A percentile compares a stretch with the other conserved stretches of the same genome.
phyloP scores from a whole-genome alignment of 2,888 invertebrate genomes.

The Lamellibrachia columna region DNA sequence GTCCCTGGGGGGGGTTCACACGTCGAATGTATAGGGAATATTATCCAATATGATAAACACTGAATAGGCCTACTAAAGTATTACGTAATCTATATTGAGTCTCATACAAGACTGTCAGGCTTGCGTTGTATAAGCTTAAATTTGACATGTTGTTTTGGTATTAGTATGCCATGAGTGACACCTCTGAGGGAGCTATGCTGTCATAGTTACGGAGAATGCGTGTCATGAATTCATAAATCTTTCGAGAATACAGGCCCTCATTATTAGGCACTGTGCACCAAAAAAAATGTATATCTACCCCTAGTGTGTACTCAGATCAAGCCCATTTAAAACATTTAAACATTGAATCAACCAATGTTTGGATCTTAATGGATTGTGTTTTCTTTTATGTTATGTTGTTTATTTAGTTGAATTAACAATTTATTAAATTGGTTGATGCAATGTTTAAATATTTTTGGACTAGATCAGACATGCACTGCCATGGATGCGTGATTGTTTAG shows the following conservation, averaged over 20 bases:
- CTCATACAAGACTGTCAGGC: no score
- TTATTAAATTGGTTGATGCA: not conserved
- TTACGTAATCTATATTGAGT: no score
- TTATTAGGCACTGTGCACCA: not conserved
- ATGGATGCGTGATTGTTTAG: not conserved
- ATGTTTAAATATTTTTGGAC: constrained; percentile 1
- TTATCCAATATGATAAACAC: no score
- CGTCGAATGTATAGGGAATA: no score
- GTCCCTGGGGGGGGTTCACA: no score
- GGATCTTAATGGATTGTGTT: not conserved
- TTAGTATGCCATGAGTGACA: no score
- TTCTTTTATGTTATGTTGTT: not conserved
- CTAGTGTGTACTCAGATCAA: not conserved
- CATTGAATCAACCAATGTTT: not conserved
- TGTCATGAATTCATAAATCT: no score
- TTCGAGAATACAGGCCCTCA: not conserved
- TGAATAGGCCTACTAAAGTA: no score
- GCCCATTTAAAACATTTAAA: not conserved
- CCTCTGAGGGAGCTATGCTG: no score
- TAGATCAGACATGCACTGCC: not conserved
- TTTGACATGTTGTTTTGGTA: no score
- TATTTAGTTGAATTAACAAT: not conserved
- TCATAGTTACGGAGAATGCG: no score
- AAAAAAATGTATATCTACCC: not conserved
- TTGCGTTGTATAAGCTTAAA: no score